These are phyloP conservation scores for Pogonocichla stellata DNA, from an alignment of 2,113 vertebrate species.

Conservation along the genomic window DNA sequence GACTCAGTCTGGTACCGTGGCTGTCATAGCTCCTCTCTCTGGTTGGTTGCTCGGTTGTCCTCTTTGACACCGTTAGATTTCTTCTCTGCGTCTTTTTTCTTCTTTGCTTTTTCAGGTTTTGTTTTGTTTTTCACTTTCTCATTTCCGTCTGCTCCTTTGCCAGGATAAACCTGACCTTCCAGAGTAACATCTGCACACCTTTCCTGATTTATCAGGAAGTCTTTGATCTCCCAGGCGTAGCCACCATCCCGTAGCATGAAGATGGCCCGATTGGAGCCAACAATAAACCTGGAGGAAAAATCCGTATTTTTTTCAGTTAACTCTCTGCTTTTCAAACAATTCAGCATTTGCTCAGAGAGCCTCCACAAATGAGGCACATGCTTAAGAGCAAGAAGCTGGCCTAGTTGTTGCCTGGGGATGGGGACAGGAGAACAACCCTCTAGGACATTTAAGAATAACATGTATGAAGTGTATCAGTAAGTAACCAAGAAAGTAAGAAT, in stretches of 20 bases:
- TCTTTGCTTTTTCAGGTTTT: slow-evolving; percentile 79
- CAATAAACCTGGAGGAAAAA: slow-evolving; percentile 86
- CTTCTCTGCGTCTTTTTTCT: slow-evolving; percentile 75
- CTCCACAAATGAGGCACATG: not conserved
- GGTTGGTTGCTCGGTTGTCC: slow-evolving; percentile 74
- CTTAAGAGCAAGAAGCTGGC: not conserved
- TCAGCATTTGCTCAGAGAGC: not conserved
- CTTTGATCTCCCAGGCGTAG: slow-evolving; percentile 96
- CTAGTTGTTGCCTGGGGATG: not conserved
- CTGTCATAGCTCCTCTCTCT: slow-evolving; percentile 84
- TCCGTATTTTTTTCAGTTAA: not conserved
- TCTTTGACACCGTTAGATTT: slow-evolving; percentile 58
- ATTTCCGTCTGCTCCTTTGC: slow-evolving; percentile 77
- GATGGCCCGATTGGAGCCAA: slow-evolving; percentile 93
- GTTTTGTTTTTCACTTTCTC: slow-evolving; percentile 75
- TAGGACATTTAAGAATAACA: not conserved
- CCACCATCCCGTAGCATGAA: slow-evolving; percentile 96
- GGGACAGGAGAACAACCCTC: not conserved
- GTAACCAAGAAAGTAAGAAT: not conserved
- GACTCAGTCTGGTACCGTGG: not conserved
- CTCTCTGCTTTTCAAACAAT: not conserved
- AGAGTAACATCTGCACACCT: slow-evolving; percentile 92
- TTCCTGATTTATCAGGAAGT: slow-evolving; percentile 89
- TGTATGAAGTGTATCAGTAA: not conserved
- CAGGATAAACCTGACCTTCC: slow-evolving; percentile 95